Conservation (phyloP, 2,113 vertebrate species). For the Tachysurus vachellii region DNA sequence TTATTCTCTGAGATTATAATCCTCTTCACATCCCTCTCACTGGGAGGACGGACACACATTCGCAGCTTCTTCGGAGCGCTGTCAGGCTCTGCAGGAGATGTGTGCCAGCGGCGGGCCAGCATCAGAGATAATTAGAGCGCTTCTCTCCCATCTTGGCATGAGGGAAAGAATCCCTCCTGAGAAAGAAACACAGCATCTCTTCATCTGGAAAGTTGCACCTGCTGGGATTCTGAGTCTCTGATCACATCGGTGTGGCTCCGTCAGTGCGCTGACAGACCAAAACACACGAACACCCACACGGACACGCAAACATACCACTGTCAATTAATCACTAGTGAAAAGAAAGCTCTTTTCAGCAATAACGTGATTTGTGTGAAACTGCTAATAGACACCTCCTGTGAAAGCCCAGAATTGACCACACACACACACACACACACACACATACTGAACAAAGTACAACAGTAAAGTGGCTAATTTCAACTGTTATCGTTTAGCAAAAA, state of each 20-base stretch:
- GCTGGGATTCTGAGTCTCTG: slow-evolving; percentile 37
- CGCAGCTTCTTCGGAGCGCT: slow-evolving; percentile 4
- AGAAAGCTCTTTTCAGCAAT: slow-evolving; percentile 21
- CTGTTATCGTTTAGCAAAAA: slow-evolving; percentile 26
- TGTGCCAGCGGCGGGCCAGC: slow-evolving; percentile 29
- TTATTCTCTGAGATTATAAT: slow-evolving; percentile 50
- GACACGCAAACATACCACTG: slow-evolving; percentile 18
- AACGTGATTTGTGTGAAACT: slow-evolving; percentile 9
- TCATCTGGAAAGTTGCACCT: slow-evolving; percentile 43
- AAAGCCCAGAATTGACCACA: slow-evolving; percentile 22
- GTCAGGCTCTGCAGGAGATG: slow-evolving; percentile 13
- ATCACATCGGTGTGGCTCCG: slow-evolving; percentile 8
- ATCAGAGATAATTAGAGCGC: slow-evolving; percentile 32
- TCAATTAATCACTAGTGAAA: slow-evolving; percentile 34
- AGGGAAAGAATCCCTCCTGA: slow-evolving; percentile 31
- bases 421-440: background rate
- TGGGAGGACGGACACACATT: slow-evolving; percentile 26
- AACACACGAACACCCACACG: background rate
- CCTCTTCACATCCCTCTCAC: slow-evolving; percentile 32
- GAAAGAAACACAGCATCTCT: slow-evolving; percentile 38
- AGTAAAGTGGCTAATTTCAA: slow-evolving; percentile 28
- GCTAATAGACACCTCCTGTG: slow-evolving; percentile 3
- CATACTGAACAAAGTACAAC: background rate
- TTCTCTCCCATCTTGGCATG: slow-evolving; percentile 33
- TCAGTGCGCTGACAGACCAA: background rate